Base-by-base conservation (phyloP, 1,140 invertebrate species). In the Lepidurus arcticus region DNA sequence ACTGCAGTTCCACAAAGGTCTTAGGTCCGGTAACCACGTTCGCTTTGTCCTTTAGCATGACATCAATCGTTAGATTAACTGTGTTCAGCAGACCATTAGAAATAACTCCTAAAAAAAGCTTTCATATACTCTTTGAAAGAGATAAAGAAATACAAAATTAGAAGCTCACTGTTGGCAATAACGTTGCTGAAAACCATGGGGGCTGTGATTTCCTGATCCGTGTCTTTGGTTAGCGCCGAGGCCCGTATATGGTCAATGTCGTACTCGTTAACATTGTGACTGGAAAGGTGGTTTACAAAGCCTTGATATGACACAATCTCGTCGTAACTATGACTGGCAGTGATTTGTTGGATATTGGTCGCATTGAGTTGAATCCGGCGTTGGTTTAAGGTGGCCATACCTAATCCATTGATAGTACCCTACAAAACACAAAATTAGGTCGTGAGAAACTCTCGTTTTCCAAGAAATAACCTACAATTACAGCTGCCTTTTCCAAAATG, bases 151-250 rank as follows among this genome's bases (percentile, higher is more conserved):
- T 0, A 16, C 5, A 9, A 1, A 11, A 65, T 13, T 21, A 65
- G n/a, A 21, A 11, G 16, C 13, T 65, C 21, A 65, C 53, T 65
- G 53, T 65, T 65, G 53, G 53, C 53, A 65, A 65, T 65, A 65
- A 65, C n/a, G 53, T 65, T 65, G 53, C 53, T 65, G 21, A 65
- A 65, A 9, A 65, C 53, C 53, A 65, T 65, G 6, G 53, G 53
- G 21, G 8, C 53, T 13, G 53, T 21, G 13, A 65, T 65, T 65
- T 65, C 9, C 53, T 65, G 53, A 65, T 65, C 53, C 8, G 53
- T 65, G 21, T 65, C 53, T 16, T 65, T 65, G 13, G 53, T 65
- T 11, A 65, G 21, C 53, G 21, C 53, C 16, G 53, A 21, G 21
- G 53, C 16, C 53, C 53, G 53, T 65, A 65, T 9, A n/a, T 65